Percentiles rank a stretch among this genome's conserved stretches.
phyloP scores from a whole-genome alignment of 1,140 invertebrate genomes.

The Tribolium madens region DNA sequence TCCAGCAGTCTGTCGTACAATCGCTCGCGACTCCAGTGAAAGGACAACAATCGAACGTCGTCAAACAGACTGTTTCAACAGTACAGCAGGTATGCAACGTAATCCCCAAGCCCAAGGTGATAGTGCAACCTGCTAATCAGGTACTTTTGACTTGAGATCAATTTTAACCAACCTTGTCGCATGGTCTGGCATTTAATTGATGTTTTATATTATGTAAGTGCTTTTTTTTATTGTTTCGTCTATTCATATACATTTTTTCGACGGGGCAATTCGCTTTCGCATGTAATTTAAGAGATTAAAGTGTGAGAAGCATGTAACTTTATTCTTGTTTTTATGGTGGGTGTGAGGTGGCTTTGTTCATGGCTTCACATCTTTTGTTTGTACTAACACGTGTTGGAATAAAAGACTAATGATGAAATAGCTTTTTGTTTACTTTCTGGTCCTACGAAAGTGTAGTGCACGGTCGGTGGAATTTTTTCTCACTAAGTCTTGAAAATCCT shows the following conservation, averaged over 20 bases:
- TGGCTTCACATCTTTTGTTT: constrained; percentile 6
- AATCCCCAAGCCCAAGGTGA: constrained; percentile 57
- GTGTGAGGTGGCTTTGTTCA: constrained; percentile 13
- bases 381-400: constrained; percentile 33
- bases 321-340: neutral
- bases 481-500: constrained; percentile 33
- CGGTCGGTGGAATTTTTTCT: constrained; percentile 13
- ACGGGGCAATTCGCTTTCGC: neutral
- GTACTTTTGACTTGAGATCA: constrained; percentile 46
- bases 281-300: constrained; percentile 15
- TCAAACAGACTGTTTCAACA: constrained; percentile 40
- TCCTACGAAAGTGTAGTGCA: neutral
- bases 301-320: constrained; percentile 12
- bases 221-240: neutral
- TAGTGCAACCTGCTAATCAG: constrained; percentile 56
- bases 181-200: constrained; percentile 18
- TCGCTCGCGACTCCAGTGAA: constrained; percentile 14
- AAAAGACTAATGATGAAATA: constrained; percentile 21
- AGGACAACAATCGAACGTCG: constrained; percentile 38
- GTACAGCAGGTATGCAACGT: constrained; percentile 64
- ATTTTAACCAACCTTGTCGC: constrained; percentile 23
- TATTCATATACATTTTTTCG: too few relatives aligned
- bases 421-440: constrained; percentile 22
- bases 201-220: constrained; percentile 17
- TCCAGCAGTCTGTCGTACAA: constrained; percentile 61